Conservation (phyloP, 2,113 vertebrate species). For the Astur gentilis region DNA sequence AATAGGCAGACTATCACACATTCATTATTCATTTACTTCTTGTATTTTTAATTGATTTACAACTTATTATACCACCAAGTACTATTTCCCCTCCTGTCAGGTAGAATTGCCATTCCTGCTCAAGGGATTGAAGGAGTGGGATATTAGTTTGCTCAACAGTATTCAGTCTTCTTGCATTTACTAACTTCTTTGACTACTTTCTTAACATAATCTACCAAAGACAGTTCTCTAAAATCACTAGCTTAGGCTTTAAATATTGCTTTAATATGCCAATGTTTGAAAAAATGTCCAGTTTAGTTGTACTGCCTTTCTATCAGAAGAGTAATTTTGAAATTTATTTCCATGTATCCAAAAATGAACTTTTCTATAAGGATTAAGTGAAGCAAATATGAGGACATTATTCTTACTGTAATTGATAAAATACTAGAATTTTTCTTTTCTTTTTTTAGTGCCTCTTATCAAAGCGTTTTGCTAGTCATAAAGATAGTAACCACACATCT, state of each 20-base stretch:
- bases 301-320: not conserved
- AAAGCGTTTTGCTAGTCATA: not conserved
- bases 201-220: not conserved
- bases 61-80: not conserved
- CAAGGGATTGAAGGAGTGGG: not conserved
- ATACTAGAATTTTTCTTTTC: not conserved
- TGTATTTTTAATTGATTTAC: not conserved
- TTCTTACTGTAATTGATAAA: not conserved
- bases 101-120: not conserved
- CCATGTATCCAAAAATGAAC: not conserved
- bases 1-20: not conserved
- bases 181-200: not conserved
- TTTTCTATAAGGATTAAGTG: not conserved
- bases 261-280: not conserved
- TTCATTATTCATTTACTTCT: not conserved
- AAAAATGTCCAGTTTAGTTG: not conserved
- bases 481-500: not conserved
- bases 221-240: not conserved
- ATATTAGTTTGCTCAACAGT: not conserved
- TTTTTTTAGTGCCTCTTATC: not conserved
- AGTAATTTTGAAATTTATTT: not conserved
- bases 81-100: not conserved
- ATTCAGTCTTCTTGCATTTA: not conserved
- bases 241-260: not conserved
- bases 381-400: not conserved